Conservation (phyloP, 2,888 invertebrate genomes). For the Capitulum mitella region DNA sequence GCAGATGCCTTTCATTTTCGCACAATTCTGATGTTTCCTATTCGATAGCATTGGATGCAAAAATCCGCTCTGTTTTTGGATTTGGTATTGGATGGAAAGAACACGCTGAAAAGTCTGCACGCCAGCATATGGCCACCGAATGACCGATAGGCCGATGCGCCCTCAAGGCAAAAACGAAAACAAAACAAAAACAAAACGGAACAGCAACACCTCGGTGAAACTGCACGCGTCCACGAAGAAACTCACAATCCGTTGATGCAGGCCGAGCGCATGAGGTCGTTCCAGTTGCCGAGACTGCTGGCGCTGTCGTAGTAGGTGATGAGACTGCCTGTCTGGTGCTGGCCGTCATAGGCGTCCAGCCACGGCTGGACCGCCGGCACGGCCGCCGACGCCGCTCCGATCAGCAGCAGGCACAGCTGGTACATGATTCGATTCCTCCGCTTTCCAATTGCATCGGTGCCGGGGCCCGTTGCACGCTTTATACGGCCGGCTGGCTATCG, state of each 20-base stretch:
- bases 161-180: too few species aligned
- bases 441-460: background rate
- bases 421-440: background rate
- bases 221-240: too few species aligned
- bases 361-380: background rate
- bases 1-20: too few species aligned
- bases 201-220: too few species aligned
- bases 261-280: conserved; percentile 9
- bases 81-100: too few species aligned
- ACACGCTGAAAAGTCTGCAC: too few species aligned
- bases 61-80: too few species aligned
- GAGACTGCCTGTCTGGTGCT: background rate
- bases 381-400: background rate
- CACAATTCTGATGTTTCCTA: too few species aligned
- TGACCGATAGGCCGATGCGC: too few species aligned
- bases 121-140: too few species aligned
- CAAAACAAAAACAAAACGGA: too few species aligned
- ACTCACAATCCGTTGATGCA: conserved; percentile 8
- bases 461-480: background rate
- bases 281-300: background rate
- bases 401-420: background rate
- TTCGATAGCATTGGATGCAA: too few species aligned
- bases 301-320: conserved; percentile 15
- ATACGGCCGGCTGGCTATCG: background rate
- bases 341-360: conserved; percentile 8